Evolutionary conservation across 2,113 vertebrate genomes (phyloP).

Genomic region (Chaetodon trifascialis): DNA sequence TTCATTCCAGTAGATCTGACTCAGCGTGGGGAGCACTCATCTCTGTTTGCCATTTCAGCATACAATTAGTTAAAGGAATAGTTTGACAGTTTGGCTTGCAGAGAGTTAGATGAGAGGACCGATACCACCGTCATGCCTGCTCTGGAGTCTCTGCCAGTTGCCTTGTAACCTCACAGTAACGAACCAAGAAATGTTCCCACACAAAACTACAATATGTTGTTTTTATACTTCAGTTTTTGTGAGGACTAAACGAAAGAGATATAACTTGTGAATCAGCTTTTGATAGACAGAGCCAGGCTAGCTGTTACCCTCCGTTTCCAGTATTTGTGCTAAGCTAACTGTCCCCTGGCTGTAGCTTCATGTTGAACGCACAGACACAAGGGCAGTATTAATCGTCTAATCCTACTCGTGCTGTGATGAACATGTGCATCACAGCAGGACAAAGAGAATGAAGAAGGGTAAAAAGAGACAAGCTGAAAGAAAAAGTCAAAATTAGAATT

Average conservation of each 20-base stretch:
- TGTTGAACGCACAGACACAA: background rate
- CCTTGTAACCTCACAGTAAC: background rate
- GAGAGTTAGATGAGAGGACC: background rate
- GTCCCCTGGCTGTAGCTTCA: background rate
- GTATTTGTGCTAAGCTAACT: background rate
- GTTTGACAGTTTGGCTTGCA: background rate
- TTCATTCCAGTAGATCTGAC: constrained; percentile 38
- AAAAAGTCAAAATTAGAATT: background rate
- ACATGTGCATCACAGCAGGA: background rate
- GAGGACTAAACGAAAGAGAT: background rate
- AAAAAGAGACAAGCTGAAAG: background rate
- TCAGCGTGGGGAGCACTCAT: background rate
- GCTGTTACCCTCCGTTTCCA: background rate
- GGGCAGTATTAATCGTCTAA: background rate
- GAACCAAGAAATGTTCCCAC: background rate
- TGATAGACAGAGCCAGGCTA: background rate
- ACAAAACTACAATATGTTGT: background rate
- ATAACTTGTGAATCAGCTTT: background rate
- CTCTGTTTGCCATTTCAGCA: constrained; percentile 20
- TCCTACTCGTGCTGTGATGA: background rate
- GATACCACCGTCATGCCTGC: background rate
- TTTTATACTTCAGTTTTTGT: background rate
- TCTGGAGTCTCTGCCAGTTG: background rate
- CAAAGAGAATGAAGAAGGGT: background rate
- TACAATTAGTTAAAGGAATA: background rate